These are phyloP conservation scores for Cryptocephalus primarius DNA, from an alignment of 2,888 invertebrate genomes.

Conservation along the genomic window DNA sequence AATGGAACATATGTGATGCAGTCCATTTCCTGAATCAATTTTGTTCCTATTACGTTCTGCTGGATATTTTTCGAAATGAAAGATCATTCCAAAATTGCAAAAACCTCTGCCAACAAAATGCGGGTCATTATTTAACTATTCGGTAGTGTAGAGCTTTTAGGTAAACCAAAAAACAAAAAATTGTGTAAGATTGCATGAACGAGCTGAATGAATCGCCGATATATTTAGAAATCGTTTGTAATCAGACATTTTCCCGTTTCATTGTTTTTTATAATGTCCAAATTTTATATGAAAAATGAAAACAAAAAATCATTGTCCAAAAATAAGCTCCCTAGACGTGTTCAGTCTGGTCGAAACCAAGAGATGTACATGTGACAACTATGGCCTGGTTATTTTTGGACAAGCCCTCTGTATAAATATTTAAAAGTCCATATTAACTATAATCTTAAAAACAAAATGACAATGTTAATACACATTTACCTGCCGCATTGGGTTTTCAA, in stretches of 20 bases:
- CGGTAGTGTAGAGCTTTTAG: conserved; percentile 24
- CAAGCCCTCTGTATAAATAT: conserved; percentile 2
- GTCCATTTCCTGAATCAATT: background rate
- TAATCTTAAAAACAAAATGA: conserved; percentile 4
- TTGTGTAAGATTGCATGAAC: conserved; percentile 11
- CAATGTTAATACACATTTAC: conserved; percentile 22
- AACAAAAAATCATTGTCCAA: conserved; percentile 9
- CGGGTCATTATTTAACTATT: conserved; percentile 25
- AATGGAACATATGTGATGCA: no score
- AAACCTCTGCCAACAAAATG: conserved; percentile 35
- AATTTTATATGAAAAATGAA: conserved; percentile 18
- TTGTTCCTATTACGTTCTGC: conserved; percentile 1
- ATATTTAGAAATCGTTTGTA: conserved; percentile 6
- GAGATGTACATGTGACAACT: background rate
- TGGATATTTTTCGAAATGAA: conserved; percentile 1
- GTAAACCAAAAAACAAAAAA: conserved; percentile 6
- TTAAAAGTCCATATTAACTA: conserved; percentile 8
- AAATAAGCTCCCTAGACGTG: background rate
- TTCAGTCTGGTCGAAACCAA: no score
- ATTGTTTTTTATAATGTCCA: conserved; percentile 11
- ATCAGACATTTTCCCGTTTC: conserved; percentile 6
- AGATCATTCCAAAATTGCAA: conserved; percentile 9
- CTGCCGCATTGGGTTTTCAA: conserved; percentile 17
- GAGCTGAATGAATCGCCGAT: conserved; percentile 2
- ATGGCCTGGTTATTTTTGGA: conserved; percentile 1